These are phyloP conservation scores for Antitype chi DNA, from an alignment of 2,888 invertebrate genomes.

Conservation along the genomic window DNA sequence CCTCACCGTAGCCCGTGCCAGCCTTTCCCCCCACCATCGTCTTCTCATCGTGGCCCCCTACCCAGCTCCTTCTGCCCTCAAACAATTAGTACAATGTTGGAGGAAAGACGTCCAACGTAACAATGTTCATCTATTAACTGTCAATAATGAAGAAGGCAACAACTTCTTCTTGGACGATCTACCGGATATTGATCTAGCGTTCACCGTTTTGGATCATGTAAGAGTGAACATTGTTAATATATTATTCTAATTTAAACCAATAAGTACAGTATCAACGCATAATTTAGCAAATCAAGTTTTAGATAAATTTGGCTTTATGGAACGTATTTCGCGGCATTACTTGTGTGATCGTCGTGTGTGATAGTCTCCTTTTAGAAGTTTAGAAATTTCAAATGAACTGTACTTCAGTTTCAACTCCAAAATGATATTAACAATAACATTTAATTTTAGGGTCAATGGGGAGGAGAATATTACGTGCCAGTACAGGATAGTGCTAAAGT, in stretches of 20 bases:
- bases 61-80: conserved; percentile 51
- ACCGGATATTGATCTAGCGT: conserved; percentile 73
- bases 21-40: conserved; percentile 37
- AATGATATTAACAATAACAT: background rate
- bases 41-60: conserved; percentile 52
- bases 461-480: conserved; percentile 70
- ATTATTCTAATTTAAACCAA: background rate
- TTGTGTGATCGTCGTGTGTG: background rate
- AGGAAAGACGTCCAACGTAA: conserved; percentile 68
- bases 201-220: conserved; percentile 72
- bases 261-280: background rate
- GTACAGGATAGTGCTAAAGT: conserved; percentile 34
- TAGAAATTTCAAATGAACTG: background rate
- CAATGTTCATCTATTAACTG: conserved; percentile 71
- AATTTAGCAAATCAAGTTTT: background rate
- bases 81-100: conserved; percentile 70
- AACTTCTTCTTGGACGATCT: conserved; percentile 69
- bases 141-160: conserved; percentile 69
- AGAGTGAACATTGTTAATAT: conserved; percentile 42
- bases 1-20: conserved; percentile 36
- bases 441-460: conserved; percentile 67
- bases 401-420: background rate
- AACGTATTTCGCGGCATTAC: background rate
- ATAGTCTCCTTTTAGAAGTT: background rate
- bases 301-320: background rate